Base-by-base conservation (phyloP, 2,797 vertebrate species). In the Lophotriccus pileatus region DNA sequence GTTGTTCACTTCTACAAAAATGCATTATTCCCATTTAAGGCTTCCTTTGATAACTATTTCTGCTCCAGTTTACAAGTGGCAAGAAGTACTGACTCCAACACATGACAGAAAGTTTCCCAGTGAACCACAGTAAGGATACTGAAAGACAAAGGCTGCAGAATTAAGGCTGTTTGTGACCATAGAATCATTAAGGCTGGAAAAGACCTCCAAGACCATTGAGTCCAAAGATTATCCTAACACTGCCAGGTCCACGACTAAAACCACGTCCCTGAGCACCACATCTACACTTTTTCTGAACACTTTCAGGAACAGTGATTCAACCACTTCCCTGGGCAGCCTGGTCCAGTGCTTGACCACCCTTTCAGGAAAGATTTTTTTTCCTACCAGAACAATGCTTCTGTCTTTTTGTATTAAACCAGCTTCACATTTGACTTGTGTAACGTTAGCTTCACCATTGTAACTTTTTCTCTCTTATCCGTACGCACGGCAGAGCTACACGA, bases 201-300 rank as follows among this genome's bases (percentile, higher is more conserved):
- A 47, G 16, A 41, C 5, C 9, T 53, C 34, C 22, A 58, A 23
- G 18, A 52, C 27, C 50, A 64, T 4, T 0, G 0, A 34, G 17
- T 39, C 21, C 20, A 84, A 9, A 18, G 37, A 41, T 36, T 66
- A 52, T 39, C 30, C 18, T 52, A 53, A 59, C 18, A 52, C 8
- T 66, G 30, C 1, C 22, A 53, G 22, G 7, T 59, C 18, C n/a
- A 39, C 8, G 30, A 41, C 8, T 66, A 41, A 36, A 46, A 32
- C 22, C 15, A 24, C 12, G 4, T 3, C 25, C 34, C 21, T 77
- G n/a, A 52, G 37, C 9, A 34, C 25, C 50, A 14, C 21, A 50
- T 8, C 24, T 39, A 44, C n/a, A 52, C 3, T 27, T 34, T 34
- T 63, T 64, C 23, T 66, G 15, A 41, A 46, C 22, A 14, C 3